Percentiles rank a stretch among this genome's conserved stretches.
Evolutionary conservation across 2,113 vertebrate genomes (phyloP).

Genomic region (Centrocercus urophasianus): DNA sequence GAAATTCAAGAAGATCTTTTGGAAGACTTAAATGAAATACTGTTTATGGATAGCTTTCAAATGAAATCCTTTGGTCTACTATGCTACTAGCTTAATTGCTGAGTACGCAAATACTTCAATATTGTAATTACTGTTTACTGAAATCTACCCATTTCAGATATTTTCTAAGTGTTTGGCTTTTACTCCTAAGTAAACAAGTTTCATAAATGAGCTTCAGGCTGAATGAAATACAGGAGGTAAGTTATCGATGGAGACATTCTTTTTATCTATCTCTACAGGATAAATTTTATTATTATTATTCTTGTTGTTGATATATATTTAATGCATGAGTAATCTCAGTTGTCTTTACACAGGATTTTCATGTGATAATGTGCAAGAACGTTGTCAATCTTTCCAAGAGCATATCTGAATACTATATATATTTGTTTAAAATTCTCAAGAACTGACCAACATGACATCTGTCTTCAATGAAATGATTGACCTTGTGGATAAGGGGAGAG

Average conservation of each 20-base stretch:
- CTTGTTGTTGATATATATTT: neutral
- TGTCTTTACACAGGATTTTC: neutral
- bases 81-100: constrained; percentile 6
- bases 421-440: neutral
- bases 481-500: neutral
- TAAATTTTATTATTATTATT: neutral
- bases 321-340: neutral
- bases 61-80: neutral
- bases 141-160: neutral
- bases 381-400: neutral
- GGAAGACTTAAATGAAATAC: neutral
- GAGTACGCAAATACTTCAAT: neutral
- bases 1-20: neutral
- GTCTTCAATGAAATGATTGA: neutral
- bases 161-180: neutral
- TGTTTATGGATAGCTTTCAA: neutral
- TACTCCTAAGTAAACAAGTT: neutral
- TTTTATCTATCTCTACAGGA: neutral
- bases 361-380: neutral
- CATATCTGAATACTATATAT: neutral
- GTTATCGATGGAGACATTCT: neutral
- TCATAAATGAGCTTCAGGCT: neutral
- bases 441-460: neutral
- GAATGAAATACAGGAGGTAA: neutral
- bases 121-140: neutral